Evolutionary conservation across 1,140 invertebrate species (phyloP), one percentile per base, ranked within the genome.

Genomic region (Papilio polytes): DNA sequence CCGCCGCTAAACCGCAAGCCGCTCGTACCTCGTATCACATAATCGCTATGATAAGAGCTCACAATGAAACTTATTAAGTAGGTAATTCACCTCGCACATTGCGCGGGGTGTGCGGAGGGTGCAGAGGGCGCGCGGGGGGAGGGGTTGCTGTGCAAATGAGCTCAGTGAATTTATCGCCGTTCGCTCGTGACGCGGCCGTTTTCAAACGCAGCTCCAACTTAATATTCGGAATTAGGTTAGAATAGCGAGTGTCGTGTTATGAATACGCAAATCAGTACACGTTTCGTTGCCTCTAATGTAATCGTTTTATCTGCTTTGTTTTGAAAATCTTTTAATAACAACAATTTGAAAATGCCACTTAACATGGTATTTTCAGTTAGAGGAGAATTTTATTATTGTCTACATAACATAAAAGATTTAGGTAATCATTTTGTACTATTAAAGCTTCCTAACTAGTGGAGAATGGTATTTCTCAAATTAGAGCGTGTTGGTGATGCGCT

Each of bases 141-240:
- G 44, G 44, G 20, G 44, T n/a, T n/a, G 2, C 74, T 26, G 46
- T 51, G 74, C 44, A 26, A 51, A 76, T 22, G 74, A 70, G 26
- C 63, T 15, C 63, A 36, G 63, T 70, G 63, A 51, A 76, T 76
- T 76, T 76, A 76, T 76, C 22, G 74, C 12, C 13, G 74, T 12
- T 31, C 63, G 41, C 46, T 46, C 74, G 46, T 76, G 41, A 44
- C 41, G 44, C 74, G 74, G 74, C 13, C 20, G 74, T 76, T 48
- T 73, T 8, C 26, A 48, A 76, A 46, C 41, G 8, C 73, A 20
- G 48, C 73, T 22, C 41, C 44, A 44, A 51, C 41, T 76, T 76
- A 76, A 76, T 76, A 76, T 53, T 76, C 44, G 74, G 44, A 76
- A 48, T 76, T 76, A 76, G 74, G 74, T 76, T 76, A 76, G 44